Evolutionary conservation across 1,140 invertebrate genomes (phyloP).

Genomic region (Archivesica marissinica): DNA sequence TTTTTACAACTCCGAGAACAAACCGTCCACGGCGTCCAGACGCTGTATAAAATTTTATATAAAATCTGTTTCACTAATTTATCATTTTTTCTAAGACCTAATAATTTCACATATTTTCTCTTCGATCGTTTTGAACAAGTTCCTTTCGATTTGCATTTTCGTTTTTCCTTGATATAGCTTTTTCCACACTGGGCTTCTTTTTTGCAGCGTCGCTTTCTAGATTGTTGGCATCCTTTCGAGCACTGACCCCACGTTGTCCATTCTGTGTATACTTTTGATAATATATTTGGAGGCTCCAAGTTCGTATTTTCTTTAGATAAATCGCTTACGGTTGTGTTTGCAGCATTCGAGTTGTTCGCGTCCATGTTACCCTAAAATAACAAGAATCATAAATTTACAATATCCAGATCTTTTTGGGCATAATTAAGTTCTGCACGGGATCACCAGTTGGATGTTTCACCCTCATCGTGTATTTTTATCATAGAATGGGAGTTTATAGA

Average conservation of each 20-base stretch:
- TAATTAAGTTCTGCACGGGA: too few species aligned
- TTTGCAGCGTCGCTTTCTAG: conserved; percentile 48
- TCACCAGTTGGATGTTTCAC: too few species aligned
- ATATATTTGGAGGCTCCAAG: not conserved
- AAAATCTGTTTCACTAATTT: conserved; percentile 53
- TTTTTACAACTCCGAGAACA: conserved; percentile 52
- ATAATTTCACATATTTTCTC: conserved; percentile 41
- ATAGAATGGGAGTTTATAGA: too few species aligned
- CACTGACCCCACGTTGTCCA: conserved; percentile 48
- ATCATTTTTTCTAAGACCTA: conserved; percentile 49
- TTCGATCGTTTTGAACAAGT: conserved; percentile 9
- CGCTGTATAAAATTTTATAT: conserved; percentile 46
- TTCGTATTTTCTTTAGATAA: not conserved
- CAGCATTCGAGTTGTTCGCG: not conserved
- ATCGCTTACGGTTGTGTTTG: not conserved
- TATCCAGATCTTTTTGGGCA: too few species aligned
- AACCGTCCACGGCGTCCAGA: conserved; percentile 39
- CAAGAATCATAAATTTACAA: too few species aligned
- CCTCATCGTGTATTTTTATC: too few species aligned
- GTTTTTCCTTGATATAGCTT: conserved; percentile 53
- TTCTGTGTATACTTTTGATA: conserved; percentile 7
- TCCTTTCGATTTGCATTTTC: conserved; percentile 19
- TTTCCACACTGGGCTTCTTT: conserved; percentile 27
- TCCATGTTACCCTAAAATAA: not conserved
- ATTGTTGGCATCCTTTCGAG: conserved; percentile 30